Evolutionary conservation across 2,888 invertebrate species (phyloP).

Genomic region (Tortricodes alternella): DNA sequence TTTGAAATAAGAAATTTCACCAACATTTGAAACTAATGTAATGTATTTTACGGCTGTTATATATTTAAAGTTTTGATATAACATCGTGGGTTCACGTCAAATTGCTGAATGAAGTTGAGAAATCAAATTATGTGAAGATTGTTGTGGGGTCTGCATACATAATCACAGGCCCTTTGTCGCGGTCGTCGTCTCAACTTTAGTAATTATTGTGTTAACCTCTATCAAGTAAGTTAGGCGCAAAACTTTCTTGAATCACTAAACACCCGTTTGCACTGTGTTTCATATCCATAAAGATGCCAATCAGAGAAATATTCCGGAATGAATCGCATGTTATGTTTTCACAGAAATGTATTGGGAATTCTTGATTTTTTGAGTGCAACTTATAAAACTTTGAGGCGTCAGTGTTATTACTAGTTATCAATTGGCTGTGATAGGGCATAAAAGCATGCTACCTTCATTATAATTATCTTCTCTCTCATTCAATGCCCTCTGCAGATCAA

Average conservation of each 20-base stretch:
- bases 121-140: conserved; percentile 11
- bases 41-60: too few species aligned
- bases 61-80: not conserved
- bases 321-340: not conserved
- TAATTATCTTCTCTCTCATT: not conserved
- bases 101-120: conserved; percentile 4
- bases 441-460: not conserved
- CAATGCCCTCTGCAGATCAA: not conserved
- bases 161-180: conserved; percentile 15
- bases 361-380: too few species aligned
- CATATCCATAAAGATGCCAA: conserved; percentile 34
- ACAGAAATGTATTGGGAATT: not conserved
- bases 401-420: too few species aligned
- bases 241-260: conserved; percentile 17
- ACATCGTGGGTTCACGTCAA: not conserved
- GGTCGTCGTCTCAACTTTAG: conserved; percentile 41
- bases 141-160: not conserved
- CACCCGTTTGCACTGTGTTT: conserved; percentile 8
- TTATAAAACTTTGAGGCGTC: too few species aligned
- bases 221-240: conserved; percentile 32
- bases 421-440: too few species aligned
- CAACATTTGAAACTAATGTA: too few species aligned
- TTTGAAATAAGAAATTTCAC: too few species aligned
- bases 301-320: not conserved
- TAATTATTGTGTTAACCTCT: conserved; percentile 40